Evolutionary conservation across 2,113 vertebrate species (phyloP), one percentile per base, ranked within the genome.

Genomic region (Cacatua alba): DNA sequence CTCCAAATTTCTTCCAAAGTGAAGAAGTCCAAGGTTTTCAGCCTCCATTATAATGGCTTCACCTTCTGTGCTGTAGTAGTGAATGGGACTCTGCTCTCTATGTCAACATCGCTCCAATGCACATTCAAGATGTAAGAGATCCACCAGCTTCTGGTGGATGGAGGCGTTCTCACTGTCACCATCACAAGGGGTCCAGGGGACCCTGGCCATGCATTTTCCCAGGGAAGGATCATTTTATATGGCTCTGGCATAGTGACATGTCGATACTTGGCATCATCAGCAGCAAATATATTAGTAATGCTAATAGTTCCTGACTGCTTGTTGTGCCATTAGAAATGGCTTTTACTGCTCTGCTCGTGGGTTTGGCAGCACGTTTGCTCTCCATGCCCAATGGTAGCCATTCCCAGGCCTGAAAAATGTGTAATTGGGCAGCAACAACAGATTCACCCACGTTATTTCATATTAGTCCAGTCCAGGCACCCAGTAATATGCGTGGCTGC

Each of bases 191-290:
- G 39, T 23, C 33, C 39, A 24, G 53, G 35, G 80, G 68, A 49
- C 39, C 11, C 4, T 15, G 85, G 35, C 49, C 52, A 49, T 10
- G 64, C 35, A 3, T 51, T 20, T 26, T 39, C 67, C 52, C 37
- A 28, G 71, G 41, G 44, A 33, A 76, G 20, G 39, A 11, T 21
- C 8, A 0, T 24, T 9, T 29, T 4, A 3, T 11, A 1, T 3
- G 41, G 35, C 63, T 92, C 28, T 71, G 92, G 14, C 43, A 14
- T 5, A 3, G 9, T 7, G 37, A 53, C 21, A 19, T 0, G 0
- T 46, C 0, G 0, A 29, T 55, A 20, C 26, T 70, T 59, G 60
- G 28, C 67, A 23, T 20, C 14, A 28, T 0, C 51, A 46, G 0
- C 72, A 76, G n/a, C 35, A 28, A 62, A 93, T 75, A 28, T 31